Evolutionary conservation across 2,113 vertebrate species (phyloP).

Genomic region (Laticauda colubrina): DNA sequence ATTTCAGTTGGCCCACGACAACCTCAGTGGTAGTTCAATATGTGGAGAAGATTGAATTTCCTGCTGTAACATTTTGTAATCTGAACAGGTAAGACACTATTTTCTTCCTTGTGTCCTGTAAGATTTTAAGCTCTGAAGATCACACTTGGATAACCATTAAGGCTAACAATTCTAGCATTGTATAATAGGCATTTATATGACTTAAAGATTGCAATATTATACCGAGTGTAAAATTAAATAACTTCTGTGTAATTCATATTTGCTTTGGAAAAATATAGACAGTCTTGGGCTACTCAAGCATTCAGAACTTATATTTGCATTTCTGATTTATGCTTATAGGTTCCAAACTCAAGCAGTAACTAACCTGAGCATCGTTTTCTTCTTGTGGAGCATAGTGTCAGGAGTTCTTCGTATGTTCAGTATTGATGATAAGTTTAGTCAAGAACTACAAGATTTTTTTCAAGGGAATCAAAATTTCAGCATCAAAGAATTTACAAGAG

Average conservation of each 20-base stretch:
- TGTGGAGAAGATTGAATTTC: conserved; percentile 71
- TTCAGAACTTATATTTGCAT: background rate
- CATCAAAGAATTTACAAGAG: conserved; percentile 72
- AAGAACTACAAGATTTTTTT: conserved; percentile 65
- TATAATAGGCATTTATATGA: background rate
- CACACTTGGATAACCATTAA: background rate
- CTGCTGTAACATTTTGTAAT: conserved; percentile 77
- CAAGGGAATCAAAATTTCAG: conserved; percentile 72
- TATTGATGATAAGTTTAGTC: conserved; percentile 22
- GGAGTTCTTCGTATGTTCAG: conserved; percentile 49
- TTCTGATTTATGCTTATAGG: conserved; percentile 57
- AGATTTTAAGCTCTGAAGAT: background rate
- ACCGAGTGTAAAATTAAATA: background rate
- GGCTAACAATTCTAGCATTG: background rate
- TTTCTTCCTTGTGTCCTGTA: background rate
- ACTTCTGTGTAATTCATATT: background rate
- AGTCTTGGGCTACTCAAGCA: background rate
- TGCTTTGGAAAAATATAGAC: background rate
- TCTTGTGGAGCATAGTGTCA: conserved; percentile 70
- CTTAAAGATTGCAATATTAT: background rate
- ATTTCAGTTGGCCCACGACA: conserved; percentile 77
- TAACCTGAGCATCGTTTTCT: conserved; percentile 67
- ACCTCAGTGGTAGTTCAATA: conserved; percentile 71
- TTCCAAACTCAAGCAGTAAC: conserved; percentile 70
- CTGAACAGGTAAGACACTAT: conserved; percentile 72